Percentiles rank a stretch among this genome's conserved stretches.
These are phyloP conservation scores for Himalopsyche japonica DNA, from an alignment of 2,888 invertebrate genomes.

Conservation along the genomic window DNA sequence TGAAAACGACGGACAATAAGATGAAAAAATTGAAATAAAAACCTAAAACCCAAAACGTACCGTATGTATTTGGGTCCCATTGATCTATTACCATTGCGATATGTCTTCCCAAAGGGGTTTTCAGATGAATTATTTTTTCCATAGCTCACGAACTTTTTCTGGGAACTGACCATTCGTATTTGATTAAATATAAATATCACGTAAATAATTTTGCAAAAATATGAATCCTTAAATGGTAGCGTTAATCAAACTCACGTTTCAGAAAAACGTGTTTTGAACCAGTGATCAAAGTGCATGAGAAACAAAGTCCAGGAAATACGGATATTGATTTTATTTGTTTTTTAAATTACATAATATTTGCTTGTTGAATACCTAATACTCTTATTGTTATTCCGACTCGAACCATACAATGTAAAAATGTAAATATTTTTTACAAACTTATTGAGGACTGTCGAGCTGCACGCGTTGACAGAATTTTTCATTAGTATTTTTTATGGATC, in stretches of 20 bases:
- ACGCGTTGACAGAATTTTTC: too few species aligned
- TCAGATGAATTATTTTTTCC: background rate
- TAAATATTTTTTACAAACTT: too few species aligned
- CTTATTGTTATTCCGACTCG: background rate
- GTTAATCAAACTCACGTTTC: background rate
- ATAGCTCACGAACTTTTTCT: background rate
- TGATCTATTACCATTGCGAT: too few species aligned
- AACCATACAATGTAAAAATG: background rate
- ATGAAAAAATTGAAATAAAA: too few species aligned
- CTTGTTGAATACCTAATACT: background rate
- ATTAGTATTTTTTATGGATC: too few species aligned
- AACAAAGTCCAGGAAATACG: conserved; percentile 14
- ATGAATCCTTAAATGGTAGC: conserved; percentile 4
- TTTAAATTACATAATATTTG: background rate
- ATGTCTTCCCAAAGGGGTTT: too few species aligned
- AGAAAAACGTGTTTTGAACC: conserved; percentile 9
- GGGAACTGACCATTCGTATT: background rate
- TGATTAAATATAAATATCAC: background rate
- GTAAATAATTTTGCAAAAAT: background rate
- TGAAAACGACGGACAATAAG: too few species aligned
- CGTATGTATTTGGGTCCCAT: too few species aligned
- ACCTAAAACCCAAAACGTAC: too few species aligned
- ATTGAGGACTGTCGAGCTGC: too few species aligned
- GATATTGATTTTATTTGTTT: background rate
- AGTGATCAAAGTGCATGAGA: conserved; percentile 3